Percentiles rank a stretch among this genome's conserved stretches.
Conservation (phyloP, 2,888 invertebrate genomes). For the Xestoiulus laeticollis region DNA sequence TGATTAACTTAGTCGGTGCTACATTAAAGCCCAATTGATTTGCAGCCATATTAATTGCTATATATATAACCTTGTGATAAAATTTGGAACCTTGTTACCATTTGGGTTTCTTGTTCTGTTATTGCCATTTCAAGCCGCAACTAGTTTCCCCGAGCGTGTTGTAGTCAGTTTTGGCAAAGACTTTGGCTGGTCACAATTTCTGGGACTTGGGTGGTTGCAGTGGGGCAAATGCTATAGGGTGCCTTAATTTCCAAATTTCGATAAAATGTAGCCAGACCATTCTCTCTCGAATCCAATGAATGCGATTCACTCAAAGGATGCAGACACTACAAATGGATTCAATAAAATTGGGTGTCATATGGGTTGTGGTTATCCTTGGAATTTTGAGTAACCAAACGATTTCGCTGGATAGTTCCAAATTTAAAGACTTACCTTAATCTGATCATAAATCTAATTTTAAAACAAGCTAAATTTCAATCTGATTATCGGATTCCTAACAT, state of each 20-base stretch:
- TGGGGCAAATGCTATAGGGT: background rate
- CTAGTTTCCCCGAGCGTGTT: background rate
- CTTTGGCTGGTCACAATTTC: background rate
- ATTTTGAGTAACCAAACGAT: too few species aligned
- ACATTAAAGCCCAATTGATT: background rate
- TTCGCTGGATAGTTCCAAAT: background rate
- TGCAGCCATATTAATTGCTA: constrained; percentile 11
- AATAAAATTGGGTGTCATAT: background rate
- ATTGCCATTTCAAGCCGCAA: background rate
- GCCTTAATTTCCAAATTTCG: background rate
- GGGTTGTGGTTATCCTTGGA: too few species aligned
- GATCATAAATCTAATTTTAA: background rate
- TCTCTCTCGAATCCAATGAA: background rate
- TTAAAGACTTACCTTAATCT: background rate
- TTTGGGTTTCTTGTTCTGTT: background rate
- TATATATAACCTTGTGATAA: background rate
- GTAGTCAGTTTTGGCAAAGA: background rate
- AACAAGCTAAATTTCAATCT: background rate
- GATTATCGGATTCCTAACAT: too few species aligned
- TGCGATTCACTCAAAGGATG: background rate
- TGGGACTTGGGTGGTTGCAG: background rate
- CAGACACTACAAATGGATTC: background rate
- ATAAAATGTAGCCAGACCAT: background rate
- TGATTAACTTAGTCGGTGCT: background rate
- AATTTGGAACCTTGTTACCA: constrained; percentile 26